A percentile compares a stretch with the other conserved stretches of the same genome.
Conservation (phyloP, 2,888 invertebrate species). For the Eristalinus sepulchralis region DNA sequence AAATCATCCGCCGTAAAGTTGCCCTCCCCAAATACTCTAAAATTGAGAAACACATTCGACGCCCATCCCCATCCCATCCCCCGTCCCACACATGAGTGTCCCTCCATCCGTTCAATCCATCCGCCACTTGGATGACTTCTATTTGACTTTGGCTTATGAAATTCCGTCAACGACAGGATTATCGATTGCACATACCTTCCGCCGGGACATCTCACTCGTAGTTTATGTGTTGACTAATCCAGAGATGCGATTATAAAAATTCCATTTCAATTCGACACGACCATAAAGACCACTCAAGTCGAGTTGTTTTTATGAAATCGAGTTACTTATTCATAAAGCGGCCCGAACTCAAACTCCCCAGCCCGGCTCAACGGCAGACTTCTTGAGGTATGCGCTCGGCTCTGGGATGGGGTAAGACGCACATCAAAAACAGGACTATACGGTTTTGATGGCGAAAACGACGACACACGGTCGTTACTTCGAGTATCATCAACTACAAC, state of each 20-base stretch:
- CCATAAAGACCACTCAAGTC: constrained; percentile 40
- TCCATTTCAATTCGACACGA: constrained; percentile 23
- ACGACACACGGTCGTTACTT: constrained; percentile 19
- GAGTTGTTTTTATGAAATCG: constrained; percentile 42
- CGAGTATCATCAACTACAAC: constrained; percentile 21
- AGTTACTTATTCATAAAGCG: constrained; percentile 39
- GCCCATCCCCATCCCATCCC: too few species aligned
- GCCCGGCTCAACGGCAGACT: not conserved
- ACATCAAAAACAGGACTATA: not conserved
- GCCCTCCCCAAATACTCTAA: not conserved
- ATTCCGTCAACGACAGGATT: not conserved
- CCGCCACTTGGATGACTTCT: not conserved
- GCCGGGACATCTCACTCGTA: constrained; percentile 70
- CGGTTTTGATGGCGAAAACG: not conserved
- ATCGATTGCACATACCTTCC: not conserved
- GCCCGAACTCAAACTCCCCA: too few species aligned
- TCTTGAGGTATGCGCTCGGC: not conserved
- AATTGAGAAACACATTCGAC: too few species aligned
- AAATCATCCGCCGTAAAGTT: not conserved
- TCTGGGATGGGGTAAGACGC: not conserved
- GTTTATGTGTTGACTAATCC: constrained; percentile 65
- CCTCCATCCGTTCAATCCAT: not conserved
- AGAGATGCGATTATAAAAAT: constrained; percentile 41
- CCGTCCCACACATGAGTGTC: too few species aligned
- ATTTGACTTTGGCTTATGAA: not conserved